A percentile compares a stretch with the other conserved stretches of the same genome.
phyloP scores from a whole-genome alignment of 53 echinoderm and acorn worm species.

The Apostichopus leukothele region DNA sequence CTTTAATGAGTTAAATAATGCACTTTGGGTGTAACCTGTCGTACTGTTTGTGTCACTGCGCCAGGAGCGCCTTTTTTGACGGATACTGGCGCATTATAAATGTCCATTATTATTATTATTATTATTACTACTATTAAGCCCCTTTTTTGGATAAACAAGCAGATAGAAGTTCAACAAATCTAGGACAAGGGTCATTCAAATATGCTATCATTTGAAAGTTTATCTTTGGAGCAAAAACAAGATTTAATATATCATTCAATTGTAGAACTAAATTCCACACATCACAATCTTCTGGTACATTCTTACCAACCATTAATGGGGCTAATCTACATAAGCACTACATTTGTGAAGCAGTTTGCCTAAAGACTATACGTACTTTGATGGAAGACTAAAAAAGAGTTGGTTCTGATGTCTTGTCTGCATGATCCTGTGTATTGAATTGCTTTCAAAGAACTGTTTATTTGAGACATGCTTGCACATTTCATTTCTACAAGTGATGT shows the following conservation, averaged over 20 bases:
- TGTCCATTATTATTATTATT: too few relatives aligned
- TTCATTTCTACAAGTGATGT: slow-evolving; percentile 30
- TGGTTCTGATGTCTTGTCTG: slow-evolving; percentile 32
- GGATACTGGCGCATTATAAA: too few relatives aligned
- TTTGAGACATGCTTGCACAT: not conserved
- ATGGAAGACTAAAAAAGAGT: not conserved
- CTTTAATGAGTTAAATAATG: slow-evolving; percentile 23
- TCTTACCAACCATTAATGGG: slow-evolving; percentile 25
- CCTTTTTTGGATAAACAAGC: not conserved
- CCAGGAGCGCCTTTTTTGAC: too few relatives aligned
- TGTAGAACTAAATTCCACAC: slow-evolving; percentile 29
- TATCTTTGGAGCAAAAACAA: slow-evolving; percentile 10
- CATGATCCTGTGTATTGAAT: slow-evolving; percentile 15
- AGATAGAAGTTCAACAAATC: slow-evolving; percentile 17
- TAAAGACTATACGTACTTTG: not conserved
- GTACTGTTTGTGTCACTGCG: too few relatives aligned
- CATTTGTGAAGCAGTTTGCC: slow-evolving; percentile 46
- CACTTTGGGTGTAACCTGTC: slow-evolving; percentile 6
- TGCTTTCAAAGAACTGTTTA: not conserved
- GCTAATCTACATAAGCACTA: slow-evolving; percentile 19
- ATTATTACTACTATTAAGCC: not conserved
- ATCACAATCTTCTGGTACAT: slow-evolving; percentile 21
- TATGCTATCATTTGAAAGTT: slow-evolving; percentile 31
- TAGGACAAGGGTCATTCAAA: slow-evolving; percentile 28
- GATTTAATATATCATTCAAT: slow-evolving; percentile 28